Percentiles rank a stretch among this genome's conserved stretches.
Evolutionary conservation across 2,797 vertebrate genomes (phyloP).

Genomic region (Cirrhinus mrigala): DNA sequence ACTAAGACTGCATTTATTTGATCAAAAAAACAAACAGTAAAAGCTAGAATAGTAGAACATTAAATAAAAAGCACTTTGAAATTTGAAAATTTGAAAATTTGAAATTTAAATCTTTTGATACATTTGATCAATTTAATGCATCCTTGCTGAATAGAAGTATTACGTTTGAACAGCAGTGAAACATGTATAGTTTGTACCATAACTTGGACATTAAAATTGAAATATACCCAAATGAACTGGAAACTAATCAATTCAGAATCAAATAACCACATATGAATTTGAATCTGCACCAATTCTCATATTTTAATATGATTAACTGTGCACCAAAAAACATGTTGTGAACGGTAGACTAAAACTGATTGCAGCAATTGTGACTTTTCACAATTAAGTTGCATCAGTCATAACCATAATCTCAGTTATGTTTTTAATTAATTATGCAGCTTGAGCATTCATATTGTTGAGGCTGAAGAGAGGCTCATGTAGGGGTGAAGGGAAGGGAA

Average conservation of each 20-base stretch:
- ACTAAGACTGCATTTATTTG: too few species aligned
- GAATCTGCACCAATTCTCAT: background rate
- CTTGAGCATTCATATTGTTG: background rate
- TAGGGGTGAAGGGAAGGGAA: constrained; percentile 18
- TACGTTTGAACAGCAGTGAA: too few species aligned
- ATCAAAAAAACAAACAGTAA: too few species aligned
- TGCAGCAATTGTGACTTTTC: background rate
- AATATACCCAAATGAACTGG: background rate
- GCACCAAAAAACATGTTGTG: background rate
- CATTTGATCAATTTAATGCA: too few species aligned
- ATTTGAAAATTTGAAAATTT: too few species aligned
- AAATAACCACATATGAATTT: background rate
- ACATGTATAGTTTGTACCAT: background rate
- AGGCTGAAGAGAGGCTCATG: background rate
- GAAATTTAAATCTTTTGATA: too few species aligned
- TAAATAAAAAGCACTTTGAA: too few species aligned
- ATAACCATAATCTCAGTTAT: background rate
- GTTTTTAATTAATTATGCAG: background rate
- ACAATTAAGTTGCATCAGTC: background rate
- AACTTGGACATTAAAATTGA: background rate
- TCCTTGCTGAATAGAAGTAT: too few species aligned
- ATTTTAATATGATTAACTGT: background rate
- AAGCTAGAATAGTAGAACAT: too few species aligned
- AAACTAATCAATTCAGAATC: background rate
- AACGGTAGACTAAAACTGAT: background rate